Base-by-base conservation (phyloP, 2,113 vertebrate species). In the Channa maculata region DNA sequence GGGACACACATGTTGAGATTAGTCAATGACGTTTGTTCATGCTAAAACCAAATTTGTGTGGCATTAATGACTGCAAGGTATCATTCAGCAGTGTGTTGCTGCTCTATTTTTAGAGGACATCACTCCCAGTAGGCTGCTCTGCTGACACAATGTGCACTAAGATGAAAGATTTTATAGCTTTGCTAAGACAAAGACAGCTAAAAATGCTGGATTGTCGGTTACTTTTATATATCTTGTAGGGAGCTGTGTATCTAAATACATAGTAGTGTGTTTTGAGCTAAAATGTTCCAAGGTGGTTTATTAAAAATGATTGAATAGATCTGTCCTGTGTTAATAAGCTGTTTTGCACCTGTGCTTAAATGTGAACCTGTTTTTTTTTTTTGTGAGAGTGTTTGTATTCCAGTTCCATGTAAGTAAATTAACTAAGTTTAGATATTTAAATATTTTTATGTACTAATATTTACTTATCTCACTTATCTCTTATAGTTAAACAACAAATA, bases 61-160 rank as follows among this genome's bases (percentile, higher is more conserved):
- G 39, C 12, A 55, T 57, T 44, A 69, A 72, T 3, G 6, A 49
- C 41, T 41, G 45, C 53, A 61, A 44, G 73, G 43, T 77, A 9
- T 68, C 63, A 55, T 71, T 80, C 65, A 68, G 51, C 66, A 15
- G 36, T 41, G 39, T 13, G 62, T 38, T 65, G 49, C 5, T 71
- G 49, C 6, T 71, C 75, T 71, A 67, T 79, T 53, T 80, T 80
- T 71, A 61, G 76, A 62, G 24, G 12, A 41, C n/a, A 15, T 66
- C 55, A 58, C 36, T 71, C 48, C 15, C 38, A 51, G 41, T 13
- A 14, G 11, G 52, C 48, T 39, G 44, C 71, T 53, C 53, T 58
- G 59, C 55, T 66, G 54, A 77, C 65, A 82, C 33, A 73, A n/a
- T 36, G 6, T 44, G 39, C 43, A 24, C 33, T 50, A 48, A 13